Conservation (phyloP, 1,140 invertebrate species). For the Drosophila mayri region DNA sequence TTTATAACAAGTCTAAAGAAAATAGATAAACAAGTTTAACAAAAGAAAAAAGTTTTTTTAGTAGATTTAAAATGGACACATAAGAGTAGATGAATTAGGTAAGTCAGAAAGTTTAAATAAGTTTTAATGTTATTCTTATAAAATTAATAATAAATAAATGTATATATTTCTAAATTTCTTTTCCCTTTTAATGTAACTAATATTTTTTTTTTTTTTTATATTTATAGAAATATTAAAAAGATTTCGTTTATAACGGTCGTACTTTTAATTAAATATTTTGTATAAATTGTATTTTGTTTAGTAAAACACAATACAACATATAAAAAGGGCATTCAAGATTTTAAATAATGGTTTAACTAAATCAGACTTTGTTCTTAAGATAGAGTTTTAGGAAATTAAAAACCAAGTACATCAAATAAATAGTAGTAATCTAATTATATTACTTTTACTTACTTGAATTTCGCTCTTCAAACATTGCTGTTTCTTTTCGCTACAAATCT, state of each 20-base stretch:
- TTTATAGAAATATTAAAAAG: too few species aligned
- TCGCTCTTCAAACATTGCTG: conserved; percentile 52
- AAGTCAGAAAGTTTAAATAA: neutral
- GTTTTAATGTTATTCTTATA: neutral
- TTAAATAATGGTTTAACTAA: neutral
- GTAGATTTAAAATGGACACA: neutral
- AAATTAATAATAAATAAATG: too few species aligned
- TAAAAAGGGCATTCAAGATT: neutral
- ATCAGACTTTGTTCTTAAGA: too few species aligned
- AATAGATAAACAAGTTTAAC: neutral
- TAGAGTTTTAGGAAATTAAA: too few species aligned
- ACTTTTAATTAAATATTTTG: too few species aligned
- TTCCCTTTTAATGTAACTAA: too few species aligned
- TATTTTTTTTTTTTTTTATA: too few species aligned
- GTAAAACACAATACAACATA: neutral
- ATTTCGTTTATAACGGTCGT: too few species aligned
- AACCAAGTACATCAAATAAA: neutral
- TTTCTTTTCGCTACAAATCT: conserved; percentile 69
- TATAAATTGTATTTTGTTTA: too few species aligned
- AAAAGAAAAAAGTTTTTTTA: neutral
- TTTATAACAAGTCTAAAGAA: neutral
- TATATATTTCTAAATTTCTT: too few species aligned
- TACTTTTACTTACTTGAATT: conserved; percentile 45
- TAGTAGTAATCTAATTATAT: neutral
- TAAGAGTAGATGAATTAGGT: neutral